A percentile compares a stretch with the other conserved stretches of the same genome.
These are phyloP conservation scores for Pollenia amentaria DNA, from an alignment of 2,888 invertebrate species.

Conservation along the genomic window DNA sequence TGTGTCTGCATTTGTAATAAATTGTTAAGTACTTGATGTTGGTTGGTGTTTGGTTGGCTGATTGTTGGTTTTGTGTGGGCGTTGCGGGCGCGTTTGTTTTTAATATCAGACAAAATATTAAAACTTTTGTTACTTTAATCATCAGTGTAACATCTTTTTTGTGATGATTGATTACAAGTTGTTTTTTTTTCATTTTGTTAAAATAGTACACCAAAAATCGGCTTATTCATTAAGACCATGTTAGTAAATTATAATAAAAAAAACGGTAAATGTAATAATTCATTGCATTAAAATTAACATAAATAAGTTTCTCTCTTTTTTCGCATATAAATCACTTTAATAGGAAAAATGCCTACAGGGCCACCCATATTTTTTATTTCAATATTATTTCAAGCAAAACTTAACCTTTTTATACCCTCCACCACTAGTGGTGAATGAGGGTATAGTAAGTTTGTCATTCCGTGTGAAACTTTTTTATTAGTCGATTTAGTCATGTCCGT, in stretches of 20 bases:
- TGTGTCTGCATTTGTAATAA: slow-evolving; percentile 29
- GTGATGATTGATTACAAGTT: slow-evolving; percentile 61
- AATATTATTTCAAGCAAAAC: neutral
- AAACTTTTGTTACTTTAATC: slow-evolving; percentile 28
- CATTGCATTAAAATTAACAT: neutral
- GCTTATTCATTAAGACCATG: slow-evolving; percentile 36
- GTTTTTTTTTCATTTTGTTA: slow-evolving; percentile 14
- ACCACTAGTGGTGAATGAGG: no score
- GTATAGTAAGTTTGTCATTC: no score
- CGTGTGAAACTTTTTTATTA: no score
- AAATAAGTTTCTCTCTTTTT: neutral
- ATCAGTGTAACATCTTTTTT: slow-evolving; percentile 52
- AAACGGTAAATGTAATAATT: slow-evolving; percentile 50
- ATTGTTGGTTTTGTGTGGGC: slow-evolving; percentile 62
- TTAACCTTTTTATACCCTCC: no score
- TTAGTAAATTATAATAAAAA: neutral
- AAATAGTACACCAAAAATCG: neutral
- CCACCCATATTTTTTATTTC: neutral
- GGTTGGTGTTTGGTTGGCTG: slow-evolving; percentile 25
- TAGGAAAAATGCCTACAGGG: neutral
- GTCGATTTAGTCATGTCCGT: no score
- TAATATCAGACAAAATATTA: slow-evolving; percentile 24
- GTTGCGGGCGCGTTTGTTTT: slow-evolving; percentile 61
- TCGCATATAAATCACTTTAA: slow-evolving; percentile 14
- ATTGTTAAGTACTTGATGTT: slow-evolving; percentile 41